A percentile compares a stretch with the other conserved stretches of the same genome.
phyloP scores from a whole-genome alignment of 2,888 invertebrate genomes.

The Drosophila putrida region DNA sequence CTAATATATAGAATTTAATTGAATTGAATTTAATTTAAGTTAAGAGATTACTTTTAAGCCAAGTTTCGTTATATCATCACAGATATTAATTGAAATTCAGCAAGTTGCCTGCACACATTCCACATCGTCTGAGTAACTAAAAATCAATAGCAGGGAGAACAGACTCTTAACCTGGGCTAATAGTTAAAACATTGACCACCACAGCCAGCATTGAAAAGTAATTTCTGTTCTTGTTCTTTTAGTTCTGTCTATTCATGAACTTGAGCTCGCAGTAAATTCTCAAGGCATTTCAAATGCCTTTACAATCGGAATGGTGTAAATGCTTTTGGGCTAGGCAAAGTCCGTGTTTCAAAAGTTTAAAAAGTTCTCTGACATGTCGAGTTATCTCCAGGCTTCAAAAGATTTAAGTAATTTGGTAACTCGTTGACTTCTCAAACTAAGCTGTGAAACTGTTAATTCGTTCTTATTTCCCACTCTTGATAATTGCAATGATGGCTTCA shows the following conservation, averaged over 20 bases:
- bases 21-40: constrained; percentile 18
- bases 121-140: background rate
- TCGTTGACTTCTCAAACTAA: background rate
- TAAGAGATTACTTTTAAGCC: constrained; percentile 18
- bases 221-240: constrained; percentile 14
- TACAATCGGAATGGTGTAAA: constrained; percentile 27
- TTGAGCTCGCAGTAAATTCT: constrained; percentile 29
- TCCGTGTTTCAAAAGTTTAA: constrained; percentile 6
- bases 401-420: constrained; percentile 4
- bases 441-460: background rate
- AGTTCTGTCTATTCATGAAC: constrained; percentile 60
- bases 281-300: constrained; percentile 38
- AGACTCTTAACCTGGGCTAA: constrained; percentile 40
- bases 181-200: constrained; percentile 28
- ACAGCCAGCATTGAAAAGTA: constrained; percentile 15
- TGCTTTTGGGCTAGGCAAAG: constrained; percentile 41
- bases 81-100: constrained; percentile 41
- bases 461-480: background rate
- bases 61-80: constrained; percentile 14
- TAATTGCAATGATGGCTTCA: background rate
- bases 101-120: background rate
- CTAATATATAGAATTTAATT: constrained; percentile 10
- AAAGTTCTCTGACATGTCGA: constrained; percentile 15
- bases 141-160: constrained; percentile 36
- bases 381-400: background rate